Conservation (phyloP, 2,797 vertebrate genomes). For the Agapornis canus region DNA sequence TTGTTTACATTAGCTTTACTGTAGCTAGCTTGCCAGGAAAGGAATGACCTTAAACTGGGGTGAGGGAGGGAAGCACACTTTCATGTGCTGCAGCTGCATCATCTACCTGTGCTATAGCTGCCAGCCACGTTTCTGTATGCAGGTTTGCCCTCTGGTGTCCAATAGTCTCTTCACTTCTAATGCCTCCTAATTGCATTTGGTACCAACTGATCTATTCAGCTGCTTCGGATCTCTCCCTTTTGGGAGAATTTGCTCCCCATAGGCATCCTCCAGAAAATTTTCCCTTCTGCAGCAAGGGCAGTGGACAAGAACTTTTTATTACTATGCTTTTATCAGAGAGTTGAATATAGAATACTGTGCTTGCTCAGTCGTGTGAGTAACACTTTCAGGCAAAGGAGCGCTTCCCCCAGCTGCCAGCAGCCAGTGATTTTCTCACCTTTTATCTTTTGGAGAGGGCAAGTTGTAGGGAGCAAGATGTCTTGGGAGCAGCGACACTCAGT, state of each 20-base stretch:
- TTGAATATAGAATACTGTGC: background rate
- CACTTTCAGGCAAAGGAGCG: background rate
- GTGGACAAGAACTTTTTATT: background rate
- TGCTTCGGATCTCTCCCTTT: background rate
- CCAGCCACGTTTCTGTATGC: background rate
- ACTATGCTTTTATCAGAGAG: background rate
- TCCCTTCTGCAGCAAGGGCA: background rate
- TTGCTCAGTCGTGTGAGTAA: background rate
- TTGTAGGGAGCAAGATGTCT: background rate
- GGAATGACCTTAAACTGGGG: background rate
- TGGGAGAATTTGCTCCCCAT: background rate
- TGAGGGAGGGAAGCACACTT: background rate
- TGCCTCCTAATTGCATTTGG: background rate
- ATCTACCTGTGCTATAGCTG: background rate
- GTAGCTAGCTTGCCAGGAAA: background rate
- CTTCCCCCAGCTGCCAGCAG: background rate
- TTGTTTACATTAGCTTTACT: background rate
- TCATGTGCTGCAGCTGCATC: background rate
- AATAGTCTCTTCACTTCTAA: rapidly evolving
- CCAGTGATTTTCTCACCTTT: background rate
- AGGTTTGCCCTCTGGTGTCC: background rate
- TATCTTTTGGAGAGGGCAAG: background rate
- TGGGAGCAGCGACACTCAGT: background rate
- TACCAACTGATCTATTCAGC: background rate
- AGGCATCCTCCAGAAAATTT: background rate